Percentiles rank a stretch among this genome's conserved stretches.
Conservation (phyloP, 2,888 invertebrate genomes). For the Cephus pygmeus region DNA sequence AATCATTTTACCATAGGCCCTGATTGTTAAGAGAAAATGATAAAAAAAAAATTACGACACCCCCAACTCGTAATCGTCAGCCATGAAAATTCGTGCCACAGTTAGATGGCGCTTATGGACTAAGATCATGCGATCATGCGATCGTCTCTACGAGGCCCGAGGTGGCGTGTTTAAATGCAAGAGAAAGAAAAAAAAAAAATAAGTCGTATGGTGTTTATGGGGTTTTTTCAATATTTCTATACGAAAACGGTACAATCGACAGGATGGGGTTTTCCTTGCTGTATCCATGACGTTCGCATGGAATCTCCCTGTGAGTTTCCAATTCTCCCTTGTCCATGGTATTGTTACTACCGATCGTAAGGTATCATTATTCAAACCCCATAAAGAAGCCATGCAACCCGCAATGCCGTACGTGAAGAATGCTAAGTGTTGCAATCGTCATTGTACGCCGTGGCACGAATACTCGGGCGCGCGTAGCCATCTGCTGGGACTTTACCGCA, state of each 20-base stretch:
- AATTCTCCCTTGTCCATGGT: neutral
- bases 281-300: neutral
- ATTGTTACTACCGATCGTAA: conserved; percentile 14
- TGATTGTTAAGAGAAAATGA: no score
- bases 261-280: neutral
- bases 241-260: neutral
- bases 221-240: neutral
- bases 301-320: neutral
- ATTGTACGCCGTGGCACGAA: conserved; percentile 37
- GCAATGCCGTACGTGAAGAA: conserved; percentile 39
- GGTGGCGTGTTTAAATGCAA: neutral
- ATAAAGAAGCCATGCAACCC: conserved; percentile 38
- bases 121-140: neutral
- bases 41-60: neutral
- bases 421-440: conserved; percentile 46
- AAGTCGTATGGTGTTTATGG: neutral
- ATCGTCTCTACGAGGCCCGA: neutral
- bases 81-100: neutral
- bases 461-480: conserved; percentile 27
- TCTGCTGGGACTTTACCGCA: conserved; percentile 42
- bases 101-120: neutral
- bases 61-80: neutral
- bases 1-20: no score
- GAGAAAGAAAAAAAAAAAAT: neutral
- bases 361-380: conserved; percentile 52